Evolutionary conservation across 1,140 invertebrate genomes (phyloP), one percentile per base, ranked within the genome.

Genomic region (Babylonia areolata): DNA sequence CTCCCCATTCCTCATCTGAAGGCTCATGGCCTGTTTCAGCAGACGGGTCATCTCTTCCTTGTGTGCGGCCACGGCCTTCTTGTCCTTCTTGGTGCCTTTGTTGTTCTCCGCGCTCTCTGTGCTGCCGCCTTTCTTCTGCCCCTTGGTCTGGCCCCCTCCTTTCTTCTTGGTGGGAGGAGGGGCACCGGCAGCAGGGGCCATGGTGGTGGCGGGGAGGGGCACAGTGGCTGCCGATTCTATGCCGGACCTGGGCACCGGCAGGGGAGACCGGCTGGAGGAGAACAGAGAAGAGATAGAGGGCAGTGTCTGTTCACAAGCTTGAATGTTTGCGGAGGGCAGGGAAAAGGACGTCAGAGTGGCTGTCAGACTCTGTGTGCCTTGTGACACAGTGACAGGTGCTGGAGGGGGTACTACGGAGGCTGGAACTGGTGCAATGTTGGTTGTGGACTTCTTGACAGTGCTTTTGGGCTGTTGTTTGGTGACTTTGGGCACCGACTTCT

Each of bases 11-110:
- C 69, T 64, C 37, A 84, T 75, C 37, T 73, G 42, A 1, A 84
- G 46, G 23, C 31, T 84, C 82, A 84, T 84, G 39, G 69, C 82
- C 33, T 84, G 82, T 46, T 46, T 71, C n/a, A 75, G 64, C 17
- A 84, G 37, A 20, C n/a, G 64, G 20, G 33, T 84, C 82, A 84
- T 33, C n/a, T 39, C 82, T 31, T 75, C 82, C 33, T 84, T 84
- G 39, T 42, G 28, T 23, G 40, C 12, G 6, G 81, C 6, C 20
- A 28, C 15, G 39, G 46, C 5, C 37, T 80, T 80, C 78, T 54
- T 31, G 40, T 3, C n/a, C 17, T 9, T n/a, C 35, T 51, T 80
- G 78, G 31, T 31, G 40, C 5, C n/a, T 20, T 9, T n/a, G 33
- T 51, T 80, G 78, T 31, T 64, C 58, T 5, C 58, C 28, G 15